A percentile compares a stretch with the other conserved stretches of the same genome.
Conservation (phyloP, 2,888 invertebrate genomes). For the Macrophya alboannulata region DNA sequence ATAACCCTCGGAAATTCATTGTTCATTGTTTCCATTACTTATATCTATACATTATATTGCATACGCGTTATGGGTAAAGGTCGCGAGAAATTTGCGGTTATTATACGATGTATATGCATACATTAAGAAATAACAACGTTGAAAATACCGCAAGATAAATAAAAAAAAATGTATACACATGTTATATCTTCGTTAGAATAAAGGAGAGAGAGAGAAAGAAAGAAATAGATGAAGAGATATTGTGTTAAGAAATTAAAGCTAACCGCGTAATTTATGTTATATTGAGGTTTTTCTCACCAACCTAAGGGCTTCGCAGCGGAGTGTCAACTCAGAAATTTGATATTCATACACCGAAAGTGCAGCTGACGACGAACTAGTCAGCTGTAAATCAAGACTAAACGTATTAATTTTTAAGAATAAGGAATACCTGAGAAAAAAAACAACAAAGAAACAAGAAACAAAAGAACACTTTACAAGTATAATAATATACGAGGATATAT, state of each 20-base stretch:
- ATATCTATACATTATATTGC: not conserved
- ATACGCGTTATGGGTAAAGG: not conserved
- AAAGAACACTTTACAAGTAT: not conserved
- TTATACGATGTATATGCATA: not conserved
- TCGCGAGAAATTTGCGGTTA: slow-evolving; percentile 5
- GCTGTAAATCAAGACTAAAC: slow-evolving; percentile 37
- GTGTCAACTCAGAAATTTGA: slow-evolving; percentile 7
- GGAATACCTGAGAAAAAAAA: not conserved
- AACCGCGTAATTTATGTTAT: not conserved
- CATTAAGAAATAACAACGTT: not conserved
- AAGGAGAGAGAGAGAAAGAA: not conserved
- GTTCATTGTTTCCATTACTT: not conserved
- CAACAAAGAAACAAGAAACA: not conserved
- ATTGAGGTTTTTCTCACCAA: not conserved
- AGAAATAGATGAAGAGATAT: not conserved
- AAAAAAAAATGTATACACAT: not conserved
- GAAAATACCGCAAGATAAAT: not conserved
- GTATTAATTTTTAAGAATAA: not conserved
- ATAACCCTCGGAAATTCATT: not conserved
- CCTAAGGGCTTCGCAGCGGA: not conserved
- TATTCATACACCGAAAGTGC: slow-evolving; percentile 32
- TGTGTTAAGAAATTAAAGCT: not conserved
- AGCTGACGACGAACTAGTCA: not conserved
- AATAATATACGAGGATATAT: not conserved
- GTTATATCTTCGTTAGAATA: not conserved